Percentiles rank a stretch among this genome's conserved stretches.
Evolutionary conservation across 2,797 vertebrate genomes (phyloP).

Genomic region (Sphenodon punctatus): DNA sequence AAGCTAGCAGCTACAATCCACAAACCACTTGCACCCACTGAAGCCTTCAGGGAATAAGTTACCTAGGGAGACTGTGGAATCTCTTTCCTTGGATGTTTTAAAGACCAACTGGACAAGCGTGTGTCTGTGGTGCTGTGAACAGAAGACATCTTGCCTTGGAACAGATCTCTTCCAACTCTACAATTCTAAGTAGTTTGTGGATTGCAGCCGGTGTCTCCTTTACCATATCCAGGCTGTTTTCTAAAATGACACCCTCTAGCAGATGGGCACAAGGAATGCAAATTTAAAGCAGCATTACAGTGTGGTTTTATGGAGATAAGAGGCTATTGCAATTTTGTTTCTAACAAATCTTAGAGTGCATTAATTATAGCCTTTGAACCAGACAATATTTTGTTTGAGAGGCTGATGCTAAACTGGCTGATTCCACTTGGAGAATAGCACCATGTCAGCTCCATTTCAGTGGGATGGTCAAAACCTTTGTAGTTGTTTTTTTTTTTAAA

Average conservation of each 20-base stretch:
- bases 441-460: neutral
- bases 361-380: neutral
- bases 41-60: too few species aligned
- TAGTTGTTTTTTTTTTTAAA: conserved; percentile 26
- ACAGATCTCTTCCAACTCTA: too few species aligned
- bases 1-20: too few species aligned
- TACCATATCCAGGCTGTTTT: neutral
- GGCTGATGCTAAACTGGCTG: neutral
- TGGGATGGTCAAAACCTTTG: neutral
- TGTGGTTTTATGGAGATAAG: neutral
- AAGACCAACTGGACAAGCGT: too few species aligned
- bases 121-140: too few species aligned
- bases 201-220: neutral
- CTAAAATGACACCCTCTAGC: neutral
- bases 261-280: neutral
- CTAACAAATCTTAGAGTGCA: neutral
- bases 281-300: neutral
- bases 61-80: too few species aligned
- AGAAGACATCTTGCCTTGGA: too few species aligned
- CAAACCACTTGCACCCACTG: too few species aligned
- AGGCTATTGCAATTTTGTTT: neutral
- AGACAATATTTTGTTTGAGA: neutral
- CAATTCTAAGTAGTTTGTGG: too few species aligned
- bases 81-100: too few species aligned
- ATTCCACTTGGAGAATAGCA: neutral